A percentile compares a stretch with the other conserved stretches of the same genome.
Evolutionary conservation across 2,888 invertebrate species (phyloP).

Genomic region (Cephalotes varians): DNA sequence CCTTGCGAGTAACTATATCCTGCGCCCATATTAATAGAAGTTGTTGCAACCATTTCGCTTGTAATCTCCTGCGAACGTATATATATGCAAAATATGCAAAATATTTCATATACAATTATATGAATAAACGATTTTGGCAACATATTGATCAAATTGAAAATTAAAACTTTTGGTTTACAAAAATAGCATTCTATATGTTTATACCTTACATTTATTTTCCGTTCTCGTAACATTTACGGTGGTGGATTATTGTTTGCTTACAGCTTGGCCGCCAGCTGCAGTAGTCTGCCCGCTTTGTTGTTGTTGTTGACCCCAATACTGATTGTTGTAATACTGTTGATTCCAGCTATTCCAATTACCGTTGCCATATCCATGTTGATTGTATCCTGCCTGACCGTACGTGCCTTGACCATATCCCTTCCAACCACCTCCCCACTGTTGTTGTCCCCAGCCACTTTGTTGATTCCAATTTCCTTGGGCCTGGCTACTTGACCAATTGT

Average conservation of each 20-base stretch:
- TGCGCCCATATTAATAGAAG: conserved; percentile 71
- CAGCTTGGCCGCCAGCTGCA: conserved; percentile 80
- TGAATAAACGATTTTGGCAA: not conserved
- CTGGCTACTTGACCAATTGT: conserved; percentile 75
- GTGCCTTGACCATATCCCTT: conserved; percentile 79
- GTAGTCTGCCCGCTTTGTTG: conserved; percentile 79
- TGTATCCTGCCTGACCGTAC: conserved; percentile 75
- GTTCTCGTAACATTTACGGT: conserved; percentile 77
- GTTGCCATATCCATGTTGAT: conserved; percentile 81
- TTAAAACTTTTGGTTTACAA: not conserved
- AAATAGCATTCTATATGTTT: conserved; percentile 33
- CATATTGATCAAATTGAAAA: not conserved
- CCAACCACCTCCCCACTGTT: conserved; percentile 80
- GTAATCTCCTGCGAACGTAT: conserved; percentile 72
- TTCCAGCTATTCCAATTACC: conserved; percentile 84
- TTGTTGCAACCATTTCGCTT: conserved; percentile 70
- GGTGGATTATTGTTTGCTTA: conserved; percentile 83
- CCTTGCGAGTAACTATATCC: conserved; percentile 74
- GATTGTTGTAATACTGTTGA: conserved; percentile 85
- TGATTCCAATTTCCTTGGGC: conserved; percentile 72
- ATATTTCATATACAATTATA: not conserved
- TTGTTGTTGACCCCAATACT: conserved; percentile 83
- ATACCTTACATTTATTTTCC: conserved; percentile 81
- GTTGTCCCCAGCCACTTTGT: conserved; percentile 76
- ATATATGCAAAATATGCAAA: conserved; percentile 4